Percentiles rank a stretch among this genome's conserved stretches.
Evolutionary conservation across 2,888 invertebrate genomes (phyloP).

Genomic region (Gnatocerus cornutus): DNA sequence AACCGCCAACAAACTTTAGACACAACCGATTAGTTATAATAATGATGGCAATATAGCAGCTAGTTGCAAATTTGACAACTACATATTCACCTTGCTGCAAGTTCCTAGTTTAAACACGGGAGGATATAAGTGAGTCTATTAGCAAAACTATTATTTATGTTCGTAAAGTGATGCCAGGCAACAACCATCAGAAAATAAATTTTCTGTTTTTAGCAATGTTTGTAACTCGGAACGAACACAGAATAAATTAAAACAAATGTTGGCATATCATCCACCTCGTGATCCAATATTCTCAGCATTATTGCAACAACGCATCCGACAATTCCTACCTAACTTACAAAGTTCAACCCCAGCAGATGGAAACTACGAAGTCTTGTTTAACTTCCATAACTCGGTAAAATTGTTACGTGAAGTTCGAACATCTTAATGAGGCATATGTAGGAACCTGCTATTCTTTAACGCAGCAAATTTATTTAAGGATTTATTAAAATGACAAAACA

Average conservation of each 20-base stretch:
- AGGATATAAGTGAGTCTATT: no score
- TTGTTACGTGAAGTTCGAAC: conserved; percentile 7
- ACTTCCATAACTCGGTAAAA: conserved; percentile 16
- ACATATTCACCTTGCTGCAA: no score
- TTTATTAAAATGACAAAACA: conserved; percentile 25
- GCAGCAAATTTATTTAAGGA: conserved; percentile 8
- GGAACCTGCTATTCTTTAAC: neutral
- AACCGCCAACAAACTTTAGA: no score
- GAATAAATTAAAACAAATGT: conserved; percentile 1
- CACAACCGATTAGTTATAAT: no score
- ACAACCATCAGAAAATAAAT: no score
- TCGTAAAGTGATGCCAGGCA: no score
- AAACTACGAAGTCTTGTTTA: conserved; percentile 21
- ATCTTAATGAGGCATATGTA: conserved; percentile 13
- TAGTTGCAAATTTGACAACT: no score
- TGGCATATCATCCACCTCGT: neutral
- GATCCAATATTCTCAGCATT: conserved; percentile 27
- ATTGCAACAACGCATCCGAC: conserved; percentile 26
- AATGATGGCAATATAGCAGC: no score
- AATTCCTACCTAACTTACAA: conserved; percentile 10
- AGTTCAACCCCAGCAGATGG: conserved; percentile 14
- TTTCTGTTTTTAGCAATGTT: no score
- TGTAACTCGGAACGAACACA: no score
- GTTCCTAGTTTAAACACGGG: no score
- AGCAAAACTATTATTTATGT: no score